Base-by-base conservation (phyloP, 2,888 invertebrate species). In the Erebia ligea region DNA sequence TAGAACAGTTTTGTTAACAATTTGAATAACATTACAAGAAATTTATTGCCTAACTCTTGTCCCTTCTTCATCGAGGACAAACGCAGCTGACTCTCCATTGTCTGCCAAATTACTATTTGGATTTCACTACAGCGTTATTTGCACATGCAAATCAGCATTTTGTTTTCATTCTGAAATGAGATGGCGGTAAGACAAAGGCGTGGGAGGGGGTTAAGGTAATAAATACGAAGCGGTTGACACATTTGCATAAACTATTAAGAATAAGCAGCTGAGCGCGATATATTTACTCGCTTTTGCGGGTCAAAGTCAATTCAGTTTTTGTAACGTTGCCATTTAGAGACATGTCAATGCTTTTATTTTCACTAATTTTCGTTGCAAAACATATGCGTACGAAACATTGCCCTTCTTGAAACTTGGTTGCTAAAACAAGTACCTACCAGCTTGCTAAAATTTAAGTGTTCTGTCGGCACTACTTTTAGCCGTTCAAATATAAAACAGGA, bases 101-200 rank as follows among this genome's bases (percentile, higher is more conserved):
- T 92, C 87, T 84, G 78, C 86, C 80, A 88, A 92, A 93, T 92
- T 92, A 85, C 87, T 92, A 86, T 92, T 92, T 91, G 86, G 86
- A 88, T 90, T 90, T 87, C 90, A 85, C 91, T 89, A 90, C 87
- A 85, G 80, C 83, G 87, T 87, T 91, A 91, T 93, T 93, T 92
- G 89, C 89, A 88, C 89, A 92, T 92, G 93, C 90, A 92, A 92
- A 93, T 92, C 87, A 88, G 84, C 84, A 86, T 90, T 91, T 92
- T 91, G 91, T 91, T 91, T 91, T 89, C 85, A 84, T 87, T 82
- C 82, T 79, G 79, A 77, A 81, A 80, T 76, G 81, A 79, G 80
- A 80, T 81, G 81, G 80, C 68, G 77, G 72, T 74, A 74, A 73
- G 74, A 73, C 72, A 72, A 76, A 73, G 71, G 72, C 68, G 58